phyloP scores from a whole-genome alignment of 2,797 vertebrate genomes.

The Taenioides sp. region DNA sequence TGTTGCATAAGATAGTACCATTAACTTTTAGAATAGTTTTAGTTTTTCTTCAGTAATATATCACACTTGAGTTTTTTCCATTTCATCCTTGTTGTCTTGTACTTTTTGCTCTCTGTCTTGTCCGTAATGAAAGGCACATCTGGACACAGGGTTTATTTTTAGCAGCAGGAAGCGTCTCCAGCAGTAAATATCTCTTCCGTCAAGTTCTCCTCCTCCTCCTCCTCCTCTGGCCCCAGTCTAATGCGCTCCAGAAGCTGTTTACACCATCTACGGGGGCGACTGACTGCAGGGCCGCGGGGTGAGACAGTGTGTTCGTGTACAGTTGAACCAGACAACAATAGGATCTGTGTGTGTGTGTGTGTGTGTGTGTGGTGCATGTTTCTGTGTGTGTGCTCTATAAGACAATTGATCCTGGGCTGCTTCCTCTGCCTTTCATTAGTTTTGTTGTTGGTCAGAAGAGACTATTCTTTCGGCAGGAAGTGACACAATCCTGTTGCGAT shows the following conservation, averaged over 20 bases:
- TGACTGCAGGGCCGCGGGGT: slow-evolving; percentile 39
- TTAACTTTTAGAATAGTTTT: no score
- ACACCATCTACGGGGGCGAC: slow-evolving; percentile 42
- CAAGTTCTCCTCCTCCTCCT: slow-evolving; percentile 37
- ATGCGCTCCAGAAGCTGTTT: slow-evolving; percentile 70
- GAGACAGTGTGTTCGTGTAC: slow-evolving; percentile 33
- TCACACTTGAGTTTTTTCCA: neutral
- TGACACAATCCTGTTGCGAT: slow-evolving; percentile 47
- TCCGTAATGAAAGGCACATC: slow-evolving; percentile 70
- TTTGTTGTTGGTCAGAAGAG: slow-evolving; percentile 37
- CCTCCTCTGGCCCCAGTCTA: slow-evolving; percentile 39
- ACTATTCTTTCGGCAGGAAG: slow-evolving; percentile 50
- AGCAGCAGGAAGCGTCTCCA: slow-evolving; percentile 75
- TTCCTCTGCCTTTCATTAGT: slow-evolving; percentile 61
- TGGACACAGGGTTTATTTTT: slow-evolving; percentile 78
- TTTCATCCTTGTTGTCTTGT: neutral
- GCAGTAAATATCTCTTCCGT: slow-evolving; percentile 61
- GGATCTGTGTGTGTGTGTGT: slow-evolving; percentile 21
- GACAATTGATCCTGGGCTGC: slow-evolving; percentile 55
- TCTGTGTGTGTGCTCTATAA: slow-evolving; percentile 17
- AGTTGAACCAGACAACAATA: slow-evolving; percentile 62
- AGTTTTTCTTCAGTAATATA: no score
- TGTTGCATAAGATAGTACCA: no score
- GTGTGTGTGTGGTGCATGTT: no score
- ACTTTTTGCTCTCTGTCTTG: slow-evolving; percentile 28